Evolutionary conservation across 2,797 vertebrate genomes (phyloP).

Genomic region (Menidia menidia): DNA sequence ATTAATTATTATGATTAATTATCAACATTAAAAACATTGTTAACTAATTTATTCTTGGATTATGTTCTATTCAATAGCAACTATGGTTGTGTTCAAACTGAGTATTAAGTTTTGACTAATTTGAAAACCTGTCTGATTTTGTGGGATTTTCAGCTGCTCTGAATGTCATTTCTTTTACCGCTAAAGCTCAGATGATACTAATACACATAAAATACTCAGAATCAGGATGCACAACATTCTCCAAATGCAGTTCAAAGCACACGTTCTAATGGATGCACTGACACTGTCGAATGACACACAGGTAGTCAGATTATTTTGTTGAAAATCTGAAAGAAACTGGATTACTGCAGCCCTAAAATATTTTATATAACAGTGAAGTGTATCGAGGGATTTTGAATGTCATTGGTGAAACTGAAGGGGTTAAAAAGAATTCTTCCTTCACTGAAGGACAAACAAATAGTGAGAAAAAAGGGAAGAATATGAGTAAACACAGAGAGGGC

Average conservation of each 20-base stretch:
- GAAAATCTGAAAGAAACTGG: too few relatives aligned
- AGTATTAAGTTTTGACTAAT: not conserved
- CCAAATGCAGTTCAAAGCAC: not conserved
- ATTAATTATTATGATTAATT: too few relatives aligned
- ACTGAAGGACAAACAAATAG: not conserved
- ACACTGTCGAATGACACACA: not conserved
- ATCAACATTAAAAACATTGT: not conserved
- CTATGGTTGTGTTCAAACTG: not conserved
- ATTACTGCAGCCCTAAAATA: not conserved
- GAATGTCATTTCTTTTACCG: not conserved
- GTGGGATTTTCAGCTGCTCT: not conserved
- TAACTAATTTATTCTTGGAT: not conserved
- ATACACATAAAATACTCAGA: not conserved
- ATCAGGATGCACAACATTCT: not conserved
- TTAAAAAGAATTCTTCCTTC: not conserved
- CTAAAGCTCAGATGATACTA: not conserved
- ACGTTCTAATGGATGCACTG: not conserved
- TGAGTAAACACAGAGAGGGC: constrained; percentile 7
- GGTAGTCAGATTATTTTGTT: not conserved
- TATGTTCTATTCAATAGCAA: not conserved
- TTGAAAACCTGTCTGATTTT: not conserved
- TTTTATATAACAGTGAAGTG: not conserved
- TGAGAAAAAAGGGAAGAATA: constrained; percentile 4
- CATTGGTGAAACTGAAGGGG: not conserved
- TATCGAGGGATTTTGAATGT: not conserved